Percentiles rank a stretch among this genome's conserved stretches.
Evolutionary conservation across 2,888 invertebrate genomes (phyloP).

Genomic region (Melanargia galathea): DNA sequence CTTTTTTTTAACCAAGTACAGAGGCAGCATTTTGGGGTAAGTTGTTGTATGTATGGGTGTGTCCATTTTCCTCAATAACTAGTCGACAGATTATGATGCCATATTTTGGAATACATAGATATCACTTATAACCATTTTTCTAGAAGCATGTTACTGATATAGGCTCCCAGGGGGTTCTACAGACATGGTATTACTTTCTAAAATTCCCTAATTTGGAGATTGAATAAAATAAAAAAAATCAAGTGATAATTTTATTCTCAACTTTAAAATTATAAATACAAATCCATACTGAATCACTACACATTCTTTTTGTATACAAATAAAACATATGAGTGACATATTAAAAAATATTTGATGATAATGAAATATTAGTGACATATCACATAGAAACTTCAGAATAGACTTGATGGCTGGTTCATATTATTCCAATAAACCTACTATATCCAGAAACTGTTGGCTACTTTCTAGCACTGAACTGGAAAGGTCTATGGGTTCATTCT

Average conservation of each 20-base stretch:
- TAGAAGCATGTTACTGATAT: too few relatives aligned
- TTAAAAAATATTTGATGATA: neutral
- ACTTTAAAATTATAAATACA: constrained; percentile 4
- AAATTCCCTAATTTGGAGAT: too few relatives aligned
- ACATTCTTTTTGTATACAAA: neutral
- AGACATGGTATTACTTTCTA: too few relatives aligned
- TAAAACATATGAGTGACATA: neutral
- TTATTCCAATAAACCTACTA: neutral
- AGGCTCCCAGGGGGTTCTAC: too few relatives aligned
- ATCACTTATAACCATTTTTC: too few relatives aligned
- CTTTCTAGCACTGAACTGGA: neutral
- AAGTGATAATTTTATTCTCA: constrained; percentile 6
- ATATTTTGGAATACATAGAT: too few relatives aligned
- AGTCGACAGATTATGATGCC: too few relatives aligned
- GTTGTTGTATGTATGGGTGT: too few relatives aligned
- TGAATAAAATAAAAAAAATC: constrained; percentile 11
- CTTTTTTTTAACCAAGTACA: too few relatives aligned
- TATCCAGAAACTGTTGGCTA: neutral
- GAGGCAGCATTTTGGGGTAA: too few relatives aligned
- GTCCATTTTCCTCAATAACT: too few relatives aligned
- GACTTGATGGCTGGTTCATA: neutral
- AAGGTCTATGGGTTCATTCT: too few relatives aligned
- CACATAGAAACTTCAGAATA: neutral
- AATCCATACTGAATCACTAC: neutral
- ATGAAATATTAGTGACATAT: neutral